Conservation (phyloP, 92 coral and sea anemone genomes). For the Parazoanthus atlanticus region DNA sequence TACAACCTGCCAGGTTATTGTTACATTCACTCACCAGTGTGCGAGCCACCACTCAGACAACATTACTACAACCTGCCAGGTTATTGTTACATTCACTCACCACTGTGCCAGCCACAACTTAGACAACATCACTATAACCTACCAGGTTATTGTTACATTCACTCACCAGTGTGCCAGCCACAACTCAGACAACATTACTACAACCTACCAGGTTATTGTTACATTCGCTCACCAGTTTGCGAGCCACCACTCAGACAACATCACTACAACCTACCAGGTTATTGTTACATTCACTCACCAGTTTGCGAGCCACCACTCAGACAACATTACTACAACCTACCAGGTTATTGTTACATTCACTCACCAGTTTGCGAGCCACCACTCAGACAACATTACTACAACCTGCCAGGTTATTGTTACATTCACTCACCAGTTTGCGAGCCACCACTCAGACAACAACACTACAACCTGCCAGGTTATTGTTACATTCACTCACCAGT, state of each 20-base stretch:
- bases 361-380: background rate
- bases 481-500: conserved; percentile 54
- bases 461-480: background rate
- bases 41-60: conserved; percentile 85
- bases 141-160: background rate
- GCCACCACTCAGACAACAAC: conserved; percentile 74
- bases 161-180: background rate
- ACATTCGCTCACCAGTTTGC: conserved; percentile 67
- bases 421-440: conserved; percentile 67
- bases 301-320: background rate
- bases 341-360: background rate
- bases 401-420: background rate
- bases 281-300: background rate
- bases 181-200: background rate
- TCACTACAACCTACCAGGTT: conserved; percentile 45
- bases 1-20: background rate
- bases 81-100: background rate
- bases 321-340: background rate
- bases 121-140: background rate
- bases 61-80: conserved; percentile 57
- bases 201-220: background rate
- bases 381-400: background rate
- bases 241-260: conserved; percentile 84
- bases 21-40: conserved; percentile 58
- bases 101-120: background rate